phyloP scores from a whole-genome alignment of 2,888 invertebrate genomes.

The Octodonta nipae region DNA sequence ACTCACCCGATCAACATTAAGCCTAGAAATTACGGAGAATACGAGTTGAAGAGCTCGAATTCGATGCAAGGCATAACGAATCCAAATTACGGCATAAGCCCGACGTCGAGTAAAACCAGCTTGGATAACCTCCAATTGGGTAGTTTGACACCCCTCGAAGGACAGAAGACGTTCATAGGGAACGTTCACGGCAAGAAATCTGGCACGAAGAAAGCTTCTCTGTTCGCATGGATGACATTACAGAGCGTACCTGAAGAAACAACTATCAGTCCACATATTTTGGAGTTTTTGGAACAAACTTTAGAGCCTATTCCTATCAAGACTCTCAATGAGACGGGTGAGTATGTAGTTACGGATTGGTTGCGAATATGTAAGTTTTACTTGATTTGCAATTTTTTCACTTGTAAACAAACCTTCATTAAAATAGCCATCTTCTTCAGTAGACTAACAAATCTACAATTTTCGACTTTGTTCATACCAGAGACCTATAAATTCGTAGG shows the following conservation, averaged over 20 bases:
- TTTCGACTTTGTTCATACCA: too few relatives aligned
- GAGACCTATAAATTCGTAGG: too few relatives aligned
- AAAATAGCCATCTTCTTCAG: too few relatives aligned
- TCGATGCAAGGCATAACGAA: conserved; percentile 34
- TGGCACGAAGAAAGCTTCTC: conserved; percentile 71
- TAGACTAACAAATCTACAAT: too few relatives aligned
- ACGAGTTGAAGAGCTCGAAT: conserved; percentile 21
- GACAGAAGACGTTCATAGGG: conserved; percentile 12
- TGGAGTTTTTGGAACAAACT: conserved; percentile 94
- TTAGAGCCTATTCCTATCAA: conserved; percentile 77
- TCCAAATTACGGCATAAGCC: conserved; percentile 32
- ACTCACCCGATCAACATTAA: conserved; percentile 19
- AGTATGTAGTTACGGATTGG: too few relatives aligned
- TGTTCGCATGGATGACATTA: conserved; percentile 90
- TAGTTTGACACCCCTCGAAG: conserved; percentile 19
- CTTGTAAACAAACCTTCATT: too few relatives aligned
- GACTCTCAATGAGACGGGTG: conserved; percentile 18
- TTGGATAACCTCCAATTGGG: conserved; percentile 23
- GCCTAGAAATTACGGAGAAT: conserved; percentile 7
- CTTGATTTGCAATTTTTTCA: too few relatives aligned
- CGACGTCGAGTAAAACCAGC: conserved; percentile 26
- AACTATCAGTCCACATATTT: conserved; percentile 88
- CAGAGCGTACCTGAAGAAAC: conserved; percentile 97
- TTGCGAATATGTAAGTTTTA: too few relatives aligned
- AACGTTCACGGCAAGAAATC: conserved; percentile 13